Evolutionary conservation across 2,113 vertebrate species (phyloP).

Genomic region (Garra rufa): DNA sequence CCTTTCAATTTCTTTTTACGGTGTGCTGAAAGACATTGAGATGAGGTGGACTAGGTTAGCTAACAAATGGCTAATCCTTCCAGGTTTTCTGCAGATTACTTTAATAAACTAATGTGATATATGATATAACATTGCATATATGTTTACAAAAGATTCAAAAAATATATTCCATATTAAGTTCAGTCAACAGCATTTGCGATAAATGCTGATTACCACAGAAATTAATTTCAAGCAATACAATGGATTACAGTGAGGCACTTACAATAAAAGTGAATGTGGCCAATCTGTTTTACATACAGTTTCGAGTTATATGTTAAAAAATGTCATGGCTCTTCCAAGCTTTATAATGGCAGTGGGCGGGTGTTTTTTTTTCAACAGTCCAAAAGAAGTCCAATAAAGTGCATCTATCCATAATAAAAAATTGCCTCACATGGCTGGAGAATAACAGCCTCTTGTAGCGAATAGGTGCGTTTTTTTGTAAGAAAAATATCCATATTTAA

Average conservation of each 20-base stretch:
- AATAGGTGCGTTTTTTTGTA: too few relatives aligned
- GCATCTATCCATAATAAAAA: too few relatives aligned
- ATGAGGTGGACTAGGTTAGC: constrained; percentile 65
- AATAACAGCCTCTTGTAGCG: too few relatives aligned
- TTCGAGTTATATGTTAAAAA: too few relatives aligned
- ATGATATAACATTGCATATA: not conserved
- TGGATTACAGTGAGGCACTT: not conserved
- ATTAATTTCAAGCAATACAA: not conserved
- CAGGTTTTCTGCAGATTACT: constrained; percentile 33
- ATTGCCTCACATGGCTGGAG: too few relatives aligned
- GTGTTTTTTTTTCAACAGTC: too few relatives aligned
- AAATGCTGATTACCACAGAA: not conserved
- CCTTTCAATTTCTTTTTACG: constrained; percentile 72
- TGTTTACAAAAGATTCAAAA: not conserved
- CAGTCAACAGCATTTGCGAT: not conserved
- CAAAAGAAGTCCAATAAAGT: too few relatives aligned
- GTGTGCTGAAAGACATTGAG: constrained; percentile 66
- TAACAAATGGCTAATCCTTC: constrained; percentile 48
- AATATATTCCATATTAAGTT: not conserved
- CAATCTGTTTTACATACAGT: not conserved
- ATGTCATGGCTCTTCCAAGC: too few relatives aligned
- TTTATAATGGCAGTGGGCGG: too few relatives aligned
- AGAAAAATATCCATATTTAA: too few relatives aligned
- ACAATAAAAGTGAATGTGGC: not conserved
- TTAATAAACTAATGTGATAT: constrained; percentile 10